phyloP scores from a whole-genome alignment of 2,113 vertebrate species.

The Benthochromis sp. region DNA sequence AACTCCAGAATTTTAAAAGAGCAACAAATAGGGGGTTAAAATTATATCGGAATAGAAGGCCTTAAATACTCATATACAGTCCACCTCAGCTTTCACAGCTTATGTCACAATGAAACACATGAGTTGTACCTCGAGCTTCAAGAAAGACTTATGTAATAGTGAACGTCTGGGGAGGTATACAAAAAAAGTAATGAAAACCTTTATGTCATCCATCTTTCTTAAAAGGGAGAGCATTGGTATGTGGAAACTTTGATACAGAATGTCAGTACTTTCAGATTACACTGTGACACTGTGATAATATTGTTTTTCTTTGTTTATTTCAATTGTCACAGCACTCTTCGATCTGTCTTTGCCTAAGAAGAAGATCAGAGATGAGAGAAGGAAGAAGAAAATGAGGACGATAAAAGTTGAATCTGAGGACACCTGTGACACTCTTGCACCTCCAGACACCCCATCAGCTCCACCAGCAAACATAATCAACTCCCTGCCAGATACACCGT shows the following conservation, averaged over 20 bases:
- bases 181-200: neutral
- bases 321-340: constrained; percentile 71
- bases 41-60: neutral
- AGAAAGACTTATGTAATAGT: neutral
- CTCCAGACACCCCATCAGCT: constrained; percentile 42
- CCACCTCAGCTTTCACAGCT: neutral
- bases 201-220: neutral
- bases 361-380: constrained; percentile 86
- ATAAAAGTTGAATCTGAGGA: constrained; percentile 90
- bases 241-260: neutral
- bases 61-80: neutral
- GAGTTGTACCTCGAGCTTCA: neutral
- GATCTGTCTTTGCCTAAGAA: constrained; percentile 87
- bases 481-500: constrained; percentile 71
- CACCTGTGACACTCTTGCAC: constrained; percentile 74
- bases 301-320: neutral
- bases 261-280: neutral
- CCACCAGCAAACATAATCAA: constrained; percentile 39
- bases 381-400: constrained; percentile 83
- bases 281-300: neutral
- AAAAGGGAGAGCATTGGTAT: neutral
- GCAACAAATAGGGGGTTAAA: neutral
- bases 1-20: neutral
- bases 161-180: neutral
- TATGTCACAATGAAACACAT: neutral